Percentiles rank a stretch among this genome's conserved stretches.
Conservation (phyloP, 2,113 vertebrate species). For the Callipepla squamata region DNA sequence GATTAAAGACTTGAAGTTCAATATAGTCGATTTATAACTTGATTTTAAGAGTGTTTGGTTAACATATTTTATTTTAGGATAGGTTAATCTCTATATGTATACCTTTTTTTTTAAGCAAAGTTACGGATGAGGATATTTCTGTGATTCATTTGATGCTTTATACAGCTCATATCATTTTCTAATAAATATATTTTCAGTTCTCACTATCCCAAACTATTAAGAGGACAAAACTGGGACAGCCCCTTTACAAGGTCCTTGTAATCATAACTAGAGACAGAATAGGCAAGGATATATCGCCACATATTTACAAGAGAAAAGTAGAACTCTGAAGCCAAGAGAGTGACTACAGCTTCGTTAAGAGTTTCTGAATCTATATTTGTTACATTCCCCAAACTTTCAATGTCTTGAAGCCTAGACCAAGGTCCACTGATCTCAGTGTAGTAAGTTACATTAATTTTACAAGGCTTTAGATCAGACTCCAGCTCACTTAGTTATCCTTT, state of each 20-base stretch:
- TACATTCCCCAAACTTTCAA: background rate
- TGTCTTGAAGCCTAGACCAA: background rate
- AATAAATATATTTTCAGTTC: background rate
- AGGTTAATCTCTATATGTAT: background rate
- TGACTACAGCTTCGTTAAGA: background rate
- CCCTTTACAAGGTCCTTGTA: background rate
- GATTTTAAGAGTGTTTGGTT: background rate
- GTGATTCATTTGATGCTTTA: background rate
- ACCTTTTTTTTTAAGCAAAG: background rate
- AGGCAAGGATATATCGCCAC: background rate
- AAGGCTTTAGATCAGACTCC: background rate
- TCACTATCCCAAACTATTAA: background rate
- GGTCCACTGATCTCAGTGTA: background rate
- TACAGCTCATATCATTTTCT: background rate
- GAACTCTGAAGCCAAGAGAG: background rate
- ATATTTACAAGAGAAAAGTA: background rate
- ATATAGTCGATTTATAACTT: background rate
- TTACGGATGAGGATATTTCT: background rate
- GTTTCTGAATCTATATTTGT: background rate
- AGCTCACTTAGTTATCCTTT: background rate
- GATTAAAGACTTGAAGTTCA: background rate
- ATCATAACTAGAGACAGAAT: background rate
- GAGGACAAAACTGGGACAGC: rapidly evolving
- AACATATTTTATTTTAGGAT: background rate
- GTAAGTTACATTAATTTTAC: background rate